Base-by-base conservation (phyloP, 2,888 invertebrate genomes). In the Caenorhabditis japonica region DNA sequence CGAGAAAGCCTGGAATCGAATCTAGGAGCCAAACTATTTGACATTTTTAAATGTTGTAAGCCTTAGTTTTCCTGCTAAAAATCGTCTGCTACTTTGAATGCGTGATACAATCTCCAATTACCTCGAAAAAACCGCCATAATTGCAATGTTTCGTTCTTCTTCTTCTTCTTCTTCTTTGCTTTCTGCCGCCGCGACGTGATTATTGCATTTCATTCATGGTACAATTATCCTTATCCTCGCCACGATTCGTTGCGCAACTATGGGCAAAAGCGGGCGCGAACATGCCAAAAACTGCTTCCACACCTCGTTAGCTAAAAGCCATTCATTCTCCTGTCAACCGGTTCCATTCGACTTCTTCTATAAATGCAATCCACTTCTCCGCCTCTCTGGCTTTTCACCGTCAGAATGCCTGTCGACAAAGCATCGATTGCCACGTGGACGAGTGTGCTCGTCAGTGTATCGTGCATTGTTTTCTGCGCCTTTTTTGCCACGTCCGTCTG, bases 391-490 rank as follows among this genome's bases (percentile, higher is more conserved):
- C 47, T 33, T 33, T 33, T 13, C 23, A 23, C 10, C 12, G 10
- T 33, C 30, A 30, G 15, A 52, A 64, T 64, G 64, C 49, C 53
- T 17, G 51, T 69, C 21, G 78, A 78, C 39, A 55, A 41, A n/a
- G 78, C 75, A 27, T 38, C 55, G 10, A 68, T 78, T 5, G 78
- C 78, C 27, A 78, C 75, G 12, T 58, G 53, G 49, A 47, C 73
- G 15, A 73, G 73, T 34, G 70, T 75, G 15, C 41, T 70, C 25
- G 52, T 78, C 49, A 74, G 73, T 38, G 53, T 76, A 30, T 41
- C 59, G 15, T 68, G 69, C 46, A 75, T 78, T 25, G 52, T 59
- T 10, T 72, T 68, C 23, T 75, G 71, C 51, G 66, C 51, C 17
- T 66, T 52, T 27, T 70, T 75, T 41, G 78, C 75, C n/a, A 47